These are phyloP conservation scores for Watsonalla cultraria DNA, from an alignment of 2,888 invertebrate genomes.

Conservation along the genomic window DNA sequence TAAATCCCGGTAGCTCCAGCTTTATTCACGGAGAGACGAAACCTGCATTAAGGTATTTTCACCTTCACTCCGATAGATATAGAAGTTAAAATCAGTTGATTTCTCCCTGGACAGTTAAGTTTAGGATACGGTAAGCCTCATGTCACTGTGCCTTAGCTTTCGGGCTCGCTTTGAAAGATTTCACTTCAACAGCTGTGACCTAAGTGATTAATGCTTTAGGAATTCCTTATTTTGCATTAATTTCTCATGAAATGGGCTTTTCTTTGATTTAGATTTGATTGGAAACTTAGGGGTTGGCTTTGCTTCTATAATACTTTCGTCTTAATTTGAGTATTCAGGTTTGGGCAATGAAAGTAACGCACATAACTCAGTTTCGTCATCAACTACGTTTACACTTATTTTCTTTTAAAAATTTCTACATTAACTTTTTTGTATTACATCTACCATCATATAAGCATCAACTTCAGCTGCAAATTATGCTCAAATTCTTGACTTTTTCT, in stretches of 20 bases:
- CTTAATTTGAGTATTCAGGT: neutral
- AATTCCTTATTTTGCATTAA: slow-evolving; percentile 38
- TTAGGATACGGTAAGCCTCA: slow-evolving; percentile 17
- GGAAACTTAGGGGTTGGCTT: neutral
- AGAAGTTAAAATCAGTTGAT: neutral
- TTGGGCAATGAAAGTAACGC: too few relatives aligned
- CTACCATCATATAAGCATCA: too few relatives aligned
- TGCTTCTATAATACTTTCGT: neutral
- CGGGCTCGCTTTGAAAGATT: slow-evolving; percentile 33
- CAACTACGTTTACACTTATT: too few relatives aligned
- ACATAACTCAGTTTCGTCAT: too few relatives aligned
- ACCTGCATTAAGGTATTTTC: slow-evolving; percentile 1
- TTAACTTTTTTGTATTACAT: too few relatives aligned
- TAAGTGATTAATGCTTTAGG: slow-evolving; percentile 46
- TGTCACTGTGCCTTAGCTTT: slow-evolving; percentile 37
- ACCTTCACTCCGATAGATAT: neutral
- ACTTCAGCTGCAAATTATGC: too few relatives aligned
- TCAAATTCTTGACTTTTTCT: too few relatives aligned
- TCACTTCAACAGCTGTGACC: slow-evolving; percentile 60
- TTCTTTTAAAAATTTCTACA: too few relatives aligned
- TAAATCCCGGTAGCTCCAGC: slow-evolving; percentile 2
- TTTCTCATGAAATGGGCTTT: slow-evolving; percentile 23
- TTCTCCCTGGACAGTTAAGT: neutral
- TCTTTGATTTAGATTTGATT: neutral
- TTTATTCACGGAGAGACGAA: slow-evolving; percentile 4